Evolutionary conservation across 1,140 invertebrate genomes (phyloP).

Genomic region (Lithobius niger): DNA sequence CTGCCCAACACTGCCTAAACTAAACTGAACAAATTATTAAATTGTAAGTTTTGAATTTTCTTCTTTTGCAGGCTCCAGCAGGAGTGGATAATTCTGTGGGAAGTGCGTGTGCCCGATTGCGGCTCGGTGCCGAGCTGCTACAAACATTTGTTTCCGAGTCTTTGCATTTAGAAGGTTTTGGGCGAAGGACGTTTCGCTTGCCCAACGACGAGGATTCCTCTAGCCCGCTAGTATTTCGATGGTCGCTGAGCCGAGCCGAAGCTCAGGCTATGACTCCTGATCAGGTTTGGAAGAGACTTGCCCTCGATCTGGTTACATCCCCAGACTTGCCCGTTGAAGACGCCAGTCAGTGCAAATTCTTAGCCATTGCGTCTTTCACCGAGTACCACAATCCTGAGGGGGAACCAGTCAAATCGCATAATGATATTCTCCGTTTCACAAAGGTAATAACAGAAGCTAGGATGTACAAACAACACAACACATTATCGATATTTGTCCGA

Average conservation of each 20-base stretch:
- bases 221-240: conserved; percentile 50
- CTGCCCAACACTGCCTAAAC: too few species aligned
- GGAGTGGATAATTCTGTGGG: too few species aligned
- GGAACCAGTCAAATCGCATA: conserved; percentile 42
- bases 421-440: conserved; percentile 61
- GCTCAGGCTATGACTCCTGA: conserved; percentile 57
- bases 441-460: too few species aligned
- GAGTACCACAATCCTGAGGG: conserved; percentile 41
- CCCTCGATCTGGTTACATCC: conserved; percentile 57
- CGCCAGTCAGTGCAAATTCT: conserved; percentile 59
- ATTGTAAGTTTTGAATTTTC: too few species aligned
- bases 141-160: conserved; percentile 80
- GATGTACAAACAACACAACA: too few species aligned
- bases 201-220: conserved; percentile 34
- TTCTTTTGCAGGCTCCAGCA: too few species aligned
- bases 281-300: conserved; percentile 72
- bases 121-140: conserved; percentile 62
- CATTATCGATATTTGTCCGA: too few species aligned
- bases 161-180: conserved; percentile 59
- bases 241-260: conserved; percentile 51
- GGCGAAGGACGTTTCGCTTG: conserved; percentile 66
- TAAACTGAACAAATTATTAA: too few species aligned
- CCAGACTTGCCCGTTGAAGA: conserved; percentile 37
- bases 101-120: too few species aligned
- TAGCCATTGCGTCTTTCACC: conserved; percentile 79